Evolutionary conservation across 2,113 vertebrate species (phyloP), one percentile per base, ranked within the genome.

Genomic region (Excalfactoria chinensis): DNA sequence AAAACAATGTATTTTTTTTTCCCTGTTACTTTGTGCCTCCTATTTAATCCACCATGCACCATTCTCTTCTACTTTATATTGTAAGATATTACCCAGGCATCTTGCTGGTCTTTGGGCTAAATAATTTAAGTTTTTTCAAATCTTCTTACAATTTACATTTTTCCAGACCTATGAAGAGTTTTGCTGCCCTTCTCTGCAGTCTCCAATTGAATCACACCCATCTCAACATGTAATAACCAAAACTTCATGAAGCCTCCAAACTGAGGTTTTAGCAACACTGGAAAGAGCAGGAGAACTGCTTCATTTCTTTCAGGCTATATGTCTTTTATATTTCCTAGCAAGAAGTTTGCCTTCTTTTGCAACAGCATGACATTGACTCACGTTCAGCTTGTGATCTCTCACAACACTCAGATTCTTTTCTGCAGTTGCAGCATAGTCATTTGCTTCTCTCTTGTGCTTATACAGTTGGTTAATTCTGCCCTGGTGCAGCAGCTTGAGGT

Each of bases 331-430:
- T 14, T 85, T 49, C 34, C 13, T 49, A 87, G 59, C 85, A 80
- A 76, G 64, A 94, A 40, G 25, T 64, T 94, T 88, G 68, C 46
- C 68, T 93, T 87, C 62, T 51, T 77, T 77, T 78, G 76, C 60
- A 89, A 70, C 90, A 95, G 90, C 64, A 64, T 71, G 93, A 77
- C 75, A 70, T 56, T 95, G 88, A 93, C 72, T 95, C 93, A 88
- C 79, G 55, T 82, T 91, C 67, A 82, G 74, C 78, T 79, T 87
- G 63, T 83, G 82, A 94, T 89, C 74, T 83, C n/a, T 44, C 60
- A 44, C 25, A 93, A 87, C 35, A n/a, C 46, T 76, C 59, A 79
- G 49, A 82, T 67, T 59, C 13, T 67, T 77, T 80, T 48, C 88
- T 83, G 55, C 26, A 72, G 49, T 32, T 73, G 41, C 55, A 87